Percentiles rank a stretch among this genome's conserved stretches.
These are phyloP conservation scores for Meandrina meandrites DNA, from an alignment of 92 coral and sea anemone genomes.

Conservation along the genomic window DNA sequence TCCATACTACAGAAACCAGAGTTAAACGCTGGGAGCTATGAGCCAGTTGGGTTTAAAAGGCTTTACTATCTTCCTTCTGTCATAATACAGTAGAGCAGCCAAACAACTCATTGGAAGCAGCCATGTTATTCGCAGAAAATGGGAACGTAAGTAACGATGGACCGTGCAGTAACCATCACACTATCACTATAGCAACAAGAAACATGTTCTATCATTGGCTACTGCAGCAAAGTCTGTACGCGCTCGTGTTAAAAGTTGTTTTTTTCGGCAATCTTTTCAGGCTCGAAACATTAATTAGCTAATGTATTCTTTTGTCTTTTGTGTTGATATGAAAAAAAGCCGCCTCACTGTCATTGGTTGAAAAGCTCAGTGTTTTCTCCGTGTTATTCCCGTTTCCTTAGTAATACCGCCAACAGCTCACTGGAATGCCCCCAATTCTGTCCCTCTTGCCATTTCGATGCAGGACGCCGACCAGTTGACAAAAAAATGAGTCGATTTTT, in stretches of 20 bases:
- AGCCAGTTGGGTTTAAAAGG: no score
- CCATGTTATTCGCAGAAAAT: no score
- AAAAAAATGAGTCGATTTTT: background rate
- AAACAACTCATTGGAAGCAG: no score
- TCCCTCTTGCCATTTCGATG: background rate
- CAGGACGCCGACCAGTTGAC: background rate
- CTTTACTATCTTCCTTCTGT: no score
- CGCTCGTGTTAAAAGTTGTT: background rate
- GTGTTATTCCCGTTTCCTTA: background rate
- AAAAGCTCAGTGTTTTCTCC: background rate
- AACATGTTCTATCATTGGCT: background rate
- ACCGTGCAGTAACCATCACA: no score
- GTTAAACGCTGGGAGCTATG: no score
- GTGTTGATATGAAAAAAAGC: background rate
- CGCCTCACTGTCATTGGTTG: background rate
- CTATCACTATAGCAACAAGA: background rate
- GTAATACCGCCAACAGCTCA: background rate
- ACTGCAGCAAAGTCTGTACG: no score
- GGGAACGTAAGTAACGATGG: no score
- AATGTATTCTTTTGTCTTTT: no score
- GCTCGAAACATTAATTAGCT: background rate
- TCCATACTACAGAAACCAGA: no score
- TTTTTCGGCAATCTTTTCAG: background rate
- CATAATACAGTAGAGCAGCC: no score
- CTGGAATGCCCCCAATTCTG: background rate